phyloP scores from a whole-genome alignment of 2,888 invertebrate species.

The Epinotia demarniana region DNA sequence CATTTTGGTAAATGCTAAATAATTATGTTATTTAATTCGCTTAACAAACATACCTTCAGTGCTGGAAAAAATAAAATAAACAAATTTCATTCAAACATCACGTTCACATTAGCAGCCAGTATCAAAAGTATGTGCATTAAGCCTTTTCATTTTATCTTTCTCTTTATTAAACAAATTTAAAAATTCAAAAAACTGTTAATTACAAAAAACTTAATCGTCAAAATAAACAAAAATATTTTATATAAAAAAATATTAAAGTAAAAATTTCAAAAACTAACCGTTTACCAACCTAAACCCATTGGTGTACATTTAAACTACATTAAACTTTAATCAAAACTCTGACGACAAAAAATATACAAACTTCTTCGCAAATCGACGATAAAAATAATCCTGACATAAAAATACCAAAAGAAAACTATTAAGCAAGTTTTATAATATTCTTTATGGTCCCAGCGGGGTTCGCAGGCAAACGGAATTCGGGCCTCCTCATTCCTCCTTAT shows the following conservation, averaged over 20 bases:
- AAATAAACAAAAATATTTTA: slow-evolving; percentile 45
- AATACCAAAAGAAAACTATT: slow-evolving; percentile 47
- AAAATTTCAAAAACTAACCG: slow-evolving; percentile 37
- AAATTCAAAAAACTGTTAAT: slow-evolving; percentile 45
- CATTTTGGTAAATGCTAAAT: slow-evolving; percentile 84
- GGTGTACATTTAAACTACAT: slow-evolving; percentile 25
- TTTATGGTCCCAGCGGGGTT: slow-evolving; percentile 57
- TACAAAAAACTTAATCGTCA: slow-evolving; percentile 49
- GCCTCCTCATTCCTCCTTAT: slow-evolving; percentile 49
- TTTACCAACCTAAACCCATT: slow-evolving; percentile 34
- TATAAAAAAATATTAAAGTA: slow-evolving; percentile 13
- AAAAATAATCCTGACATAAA: slow-evolving; percentile 45
- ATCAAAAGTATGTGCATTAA: slow-evolving; percentile 75
- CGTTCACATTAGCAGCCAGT: slow-evolving; percentile 56
- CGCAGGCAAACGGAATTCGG: slow-evolving; percentile 61
- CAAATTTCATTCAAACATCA: slow-evolving; percentile 35
- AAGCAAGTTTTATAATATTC: slow-evolving; percentile 45
- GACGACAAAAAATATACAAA: slow-evolving; percentile 45
- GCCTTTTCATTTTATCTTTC: slow-evolving; percentile 59
- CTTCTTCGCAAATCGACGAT: slow-evolving; percentile 41
- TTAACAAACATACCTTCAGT: slow-evolving; percentile 74
- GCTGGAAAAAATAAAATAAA: slow-evolving; percentile 53
- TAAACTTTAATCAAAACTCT: slow-evolving; percentile 23
- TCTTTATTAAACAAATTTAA: slow-evolving; percentile 53
- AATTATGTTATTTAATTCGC: slow-evolving; percentile 66